Percentiles rank a stretch among this genome's conserved stretches.
phyloP scores from a whole-genome alignment of 2,113 vertebrate species.

The Sylvilagus bachmani region DNA sequence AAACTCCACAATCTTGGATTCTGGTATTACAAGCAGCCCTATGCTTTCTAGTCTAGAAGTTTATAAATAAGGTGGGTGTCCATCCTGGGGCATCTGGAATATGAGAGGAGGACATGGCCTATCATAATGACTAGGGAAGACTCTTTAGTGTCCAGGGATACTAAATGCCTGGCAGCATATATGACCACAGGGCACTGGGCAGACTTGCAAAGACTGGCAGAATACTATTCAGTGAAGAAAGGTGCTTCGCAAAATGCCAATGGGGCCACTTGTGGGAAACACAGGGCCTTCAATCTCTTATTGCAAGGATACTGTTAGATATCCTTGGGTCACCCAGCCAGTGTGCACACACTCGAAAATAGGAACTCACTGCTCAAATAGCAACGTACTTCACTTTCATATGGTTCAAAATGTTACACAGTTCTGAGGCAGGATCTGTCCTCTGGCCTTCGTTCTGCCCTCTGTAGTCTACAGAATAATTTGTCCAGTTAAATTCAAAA shows the following conservation, averaged over 20 bases:
- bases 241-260: background rate
- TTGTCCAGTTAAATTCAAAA: background rate
- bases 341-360: background rate
- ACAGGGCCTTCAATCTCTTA: background rate
- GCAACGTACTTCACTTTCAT: fast-evolving
- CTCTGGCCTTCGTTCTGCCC: background rate
- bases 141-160: too few relatives aligned
- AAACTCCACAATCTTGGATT: background rate
- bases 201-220: fast-evolving
- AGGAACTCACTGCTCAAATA: background rate
- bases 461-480: background rate
- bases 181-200: too few relatives aligned
- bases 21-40: background rate
- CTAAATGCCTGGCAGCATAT: background rate
- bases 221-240: background rate
- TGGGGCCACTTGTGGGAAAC: background rate
- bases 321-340: background rate
- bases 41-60: background rate
- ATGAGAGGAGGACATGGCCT: background rate
- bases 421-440: background rate
- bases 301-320: background rate
- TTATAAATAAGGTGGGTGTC: background rate
- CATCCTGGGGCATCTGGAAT: background rate
- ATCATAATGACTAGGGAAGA: background rate
- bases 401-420: background rate